Conservation (phyloP, 2,888 invertebrate species). For the Xestia rhomboidea region DNA sequence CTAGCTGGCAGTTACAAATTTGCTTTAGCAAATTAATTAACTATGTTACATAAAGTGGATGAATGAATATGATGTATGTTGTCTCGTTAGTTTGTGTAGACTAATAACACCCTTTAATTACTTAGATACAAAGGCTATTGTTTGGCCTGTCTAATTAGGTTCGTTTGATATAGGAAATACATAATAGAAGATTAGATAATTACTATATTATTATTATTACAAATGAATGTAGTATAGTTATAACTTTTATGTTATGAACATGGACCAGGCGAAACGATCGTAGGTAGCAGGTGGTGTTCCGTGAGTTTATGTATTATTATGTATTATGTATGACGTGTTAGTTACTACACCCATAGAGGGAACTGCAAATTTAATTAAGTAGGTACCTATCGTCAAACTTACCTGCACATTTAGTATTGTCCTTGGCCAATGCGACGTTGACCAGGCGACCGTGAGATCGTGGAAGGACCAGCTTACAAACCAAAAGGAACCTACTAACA, state of each 20-base stretch:
- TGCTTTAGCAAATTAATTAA: conserved; percentile 34
- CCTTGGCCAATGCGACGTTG: not conserved
- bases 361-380: not conserved
- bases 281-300: not conserved
- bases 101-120: conserved; percentile 12
- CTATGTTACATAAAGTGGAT: conserved; percentile 23
- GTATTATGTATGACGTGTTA: not conserved
- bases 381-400: not conserved
- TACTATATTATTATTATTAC: not conserved
- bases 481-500: not conserved
- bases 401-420: not conserved
- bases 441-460: not conserved
- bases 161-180: not conserved
- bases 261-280: not conserved
- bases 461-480: not conserved
- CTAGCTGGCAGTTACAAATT: conserved; percentile 8
- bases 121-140: conserved; percentile 16
- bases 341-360: not conserved
- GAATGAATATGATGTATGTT: conserved; percentile 42
- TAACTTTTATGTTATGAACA: not conserved
- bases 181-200: not conserved
- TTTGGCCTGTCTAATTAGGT: conserved; percentile 10
- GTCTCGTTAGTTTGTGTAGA: conserved; percentile 18
- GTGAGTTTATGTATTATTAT: not conserved
- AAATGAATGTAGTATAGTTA: not conserved